Base-by-base conservation (phyloP, 2,113 vertebrate species). In the Anguilla japonica region DNA sequence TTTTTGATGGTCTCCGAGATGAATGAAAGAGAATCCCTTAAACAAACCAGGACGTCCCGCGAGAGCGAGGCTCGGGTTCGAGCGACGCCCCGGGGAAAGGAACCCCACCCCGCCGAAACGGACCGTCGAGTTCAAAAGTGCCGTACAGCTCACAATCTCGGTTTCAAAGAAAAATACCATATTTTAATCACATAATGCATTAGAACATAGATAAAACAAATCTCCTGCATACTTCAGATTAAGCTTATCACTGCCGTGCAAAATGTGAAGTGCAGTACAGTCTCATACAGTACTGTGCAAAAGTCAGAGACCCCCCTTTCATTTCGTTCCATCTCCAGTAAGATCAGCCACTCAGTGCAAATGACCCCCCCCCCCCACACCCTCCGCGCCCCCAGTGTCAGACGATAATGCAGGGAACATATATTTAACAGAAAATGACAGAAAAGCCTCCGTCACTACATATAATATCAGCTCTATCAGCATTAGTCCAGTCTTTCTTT, bases 31-130 rank as follows among this genome's bases (percentile, higher is more conserved):
- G 56, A 50, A 53, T 50, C 85, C 41, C 41, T 7, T 78, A 67
- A 83, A 82, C 60, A 83, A 87, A 82, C 22, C 84, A 87, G 39
- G 41, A 75, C 26, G 80, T 83, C 29, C 56, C 22, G 81, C 14
- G 26, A 67, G 41, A 14, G 57, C 29, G 57, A 83, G 53, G 22
- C 57, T 34, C 34, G 29, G 46, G 29, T 56, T 83, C 46, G 14
- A 86, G 20, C 22, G 60, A 67, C 26, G 22, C 60, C 60, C 60
- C 22, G 34, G 34, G 60, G 2, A 85, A 79, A 83, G 26, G 57
- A 46, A 29, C 50, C 26, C 43, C 34, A 1, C 43, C 20, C 41
- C 34, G n/a, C 43, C 13, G 46, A 56, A 50, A 40, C 41, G 7
- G 41, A 56, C 81, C 0, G 6, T 22, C 29, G 41, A 83, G 41